phyloP scores from a whole-genome alignment of 2,113 vertebrate species.

The Embiotoca jacksoni region DNA sequence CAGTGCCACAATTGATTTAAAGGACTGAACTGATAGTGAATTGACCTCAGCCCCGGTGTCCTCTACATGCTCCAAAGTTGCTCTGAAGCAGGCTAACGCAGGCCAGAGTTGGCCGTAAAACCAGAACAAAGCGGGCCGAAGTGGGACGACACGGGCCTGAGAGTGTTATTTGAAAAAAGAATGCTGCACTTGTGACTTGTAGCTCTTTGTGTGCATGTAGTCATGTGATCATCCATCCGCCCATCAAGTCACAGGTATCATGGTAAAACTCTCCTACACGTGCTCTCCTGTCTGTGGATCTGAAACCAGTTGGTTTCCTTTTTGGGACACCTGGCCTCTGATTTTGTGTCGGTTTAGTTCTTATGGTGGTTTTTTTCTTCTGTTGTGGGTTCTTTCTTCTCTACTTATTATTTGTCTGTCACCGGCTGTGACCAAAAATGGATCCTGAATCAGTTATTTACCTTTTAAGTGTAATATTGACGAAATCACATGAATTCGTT shows the following conservation, averaged over 20 bases:
- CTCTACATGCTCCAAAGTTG: constrained; percentile 83
- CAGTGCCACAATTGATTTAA: constrained; percentile 16
- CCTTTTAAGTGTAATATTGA: too few relatives aligned
- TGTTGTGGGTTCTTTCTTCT: constrained; percentile 43
- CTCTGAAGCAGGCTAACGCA: constrained; percentile 68
- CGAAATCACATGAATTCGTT: too few relatives aligned
- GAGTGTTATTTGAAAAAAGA: constrained; percentile 90
- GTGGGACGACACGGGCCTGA: constrained; percentile 64
- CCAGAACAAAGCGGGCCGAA: constrained; percentile 63
- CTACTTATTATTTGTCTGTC: not conserved
- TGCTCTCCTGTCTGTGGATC: constrained; percentile 32
- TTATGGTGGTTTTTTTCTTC: constrained; percentile 32
- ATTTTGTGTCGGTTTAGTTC: constrained; percentile 30
- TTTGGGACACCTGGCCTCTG: constrained; percentile 37
- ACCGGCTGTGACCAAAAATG: constrained; percentile 36
- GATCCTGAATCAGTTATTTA: constrained; percentile 7
- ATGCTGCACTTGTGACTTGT: constrained; percentile 89
- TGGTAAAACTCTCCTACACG: constrained; percentile 48
- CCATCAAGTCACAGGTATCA: constrained; percentile 80
- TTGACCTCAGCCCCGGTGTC: constrained; percentile 73
- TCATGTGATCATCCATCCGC: constrained; percentile 81
- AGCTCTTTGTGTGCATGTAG: constrained; percentile 83
- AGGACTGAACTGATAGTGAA: constrained; percentile 75
- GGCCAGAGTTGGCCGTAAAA: constrained; percentile 63
- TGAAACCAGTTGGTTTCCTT: constrained; percentile 21